Evolutionary conservation across 2,113 vertebrate genomes (phyloP).

Genomic region (Motacilla tschutschensis): DNA sequence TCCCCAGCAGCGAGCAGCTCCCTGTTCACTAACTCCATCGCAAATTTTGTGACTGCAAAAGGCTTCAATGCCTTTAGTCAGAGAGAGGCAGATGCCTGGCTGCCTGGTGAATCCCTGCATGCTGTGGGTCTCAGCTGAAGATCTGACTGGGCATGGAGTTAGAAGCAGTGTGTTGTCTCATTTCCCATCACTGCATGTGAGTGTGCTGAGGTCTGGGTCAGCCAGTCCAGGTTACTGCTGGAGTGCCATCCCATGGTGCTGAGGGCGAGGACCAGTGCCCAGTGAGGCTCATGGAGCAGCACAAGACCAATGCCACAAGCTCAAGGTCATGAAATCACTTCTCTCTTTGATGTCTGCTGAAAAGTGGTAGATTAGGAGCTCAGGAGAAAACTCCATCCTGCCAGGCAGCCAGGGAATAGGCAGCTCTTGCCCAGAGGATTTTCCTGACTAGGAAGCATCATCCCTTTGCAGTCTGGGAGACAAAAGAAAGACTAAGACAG

Average conservation of each 20-base stretch:
- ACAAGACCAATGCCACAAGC: not conserved
- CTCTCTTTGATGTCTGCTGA: not conserved
- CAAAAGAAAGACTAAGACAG: not conserved
- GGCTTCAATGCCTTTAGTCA: not conserved
- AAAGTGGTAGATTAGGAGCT: not conserved
- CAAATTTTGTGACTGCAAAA: not conserved
- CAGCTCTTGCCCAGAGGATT: not conserved
- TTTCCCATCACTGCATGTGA: accelerated
- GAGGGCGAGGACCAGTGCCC: not conserved
- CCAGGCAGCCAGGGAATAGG: not conserved
- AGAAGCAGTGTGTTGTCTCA: not conserved
- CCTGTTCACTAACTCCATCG: not conserved
- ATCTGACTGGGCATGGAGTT: not conserved
- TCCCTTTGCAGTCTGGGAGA: not conserved
- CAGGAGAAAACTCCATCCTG: not conserved
- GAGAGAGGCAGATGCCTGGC: not conserved
- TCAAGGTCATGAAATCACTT: not conserved
- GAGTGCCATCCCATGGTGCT: not conserved
- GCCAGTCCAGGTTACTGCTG: not conserved
- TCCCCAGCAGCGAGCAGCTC: not conserved
- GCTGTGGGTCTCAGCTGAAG: not conserved
- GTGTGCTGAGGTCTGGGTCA: accelerated
- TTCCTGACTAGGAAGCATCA: not conserved
- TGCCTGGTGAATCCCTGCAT: not conserved
- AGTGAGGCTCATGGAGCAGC: not conserved